These are phyloP conservation scores for Thumatha senex DNA, from an alignment of 2,888 invertebrate species.

Conservation along the genomic window DNA sequence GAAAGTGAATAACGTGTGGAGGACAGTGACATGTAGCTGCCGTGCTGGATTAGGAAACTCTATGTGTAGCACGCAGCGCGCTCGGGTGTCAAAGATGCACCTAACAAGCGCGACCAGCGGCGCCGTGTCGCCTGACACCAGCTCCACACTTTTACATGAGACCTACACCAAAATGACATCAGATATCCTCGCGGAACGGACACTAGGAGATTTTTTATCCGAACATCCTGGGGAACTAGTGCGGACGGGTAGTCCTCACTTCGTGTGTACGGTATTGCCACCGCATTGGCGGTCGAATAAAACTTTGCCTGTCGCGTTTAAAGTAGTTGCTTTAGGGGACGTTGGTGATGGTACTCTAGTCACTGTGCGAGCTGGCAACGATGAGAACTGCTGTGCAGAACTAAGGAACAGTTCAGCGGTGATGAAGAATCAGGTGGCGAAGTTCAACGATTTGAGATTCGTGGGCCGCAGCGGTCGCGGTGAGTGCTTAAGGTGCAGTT, in stretches of 20 bases:
- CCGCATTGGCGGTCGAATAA: slow-evolving; percentile 99
- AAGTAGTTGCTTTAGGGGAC: slow-evolving; percentile 97
- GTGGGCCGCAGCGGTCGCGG: slow-evolving; percentile 99
- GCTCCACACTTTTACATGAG: slow-evolving; percentile 89
- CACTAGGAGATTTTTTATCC: slow-evolving; percentile 92
- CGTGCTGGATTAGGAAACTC: slow-evolving; percentile 53
- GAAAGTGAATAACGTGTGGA: slow-evolving; percentile 50
- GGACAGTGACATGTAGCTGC: slow-evolving; percentile 66
- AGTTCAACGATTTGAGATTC: slow-evolving; percentile 99
- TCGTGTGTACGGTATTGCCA: slow-evolving; percentile 97
- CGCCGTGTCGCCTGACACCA: slow-evolving; percentile 88
- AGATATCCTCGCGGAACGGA: slow-evolving; percentile 94
- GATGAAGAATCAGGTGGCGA: slow-evolving; percentile 99
- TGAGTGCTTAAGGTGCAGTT: slow-evolving; percentile 86
- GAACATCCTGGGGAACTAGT: slow-evolving; percentile 97
- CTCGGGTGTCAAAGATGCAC: slow-evolving; percentile 81
- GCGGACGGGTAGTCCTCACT: slow-evolving; percentile 95
- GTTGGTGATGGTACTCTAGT: slow-evolving; percentile 98
- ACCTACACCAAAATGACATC: slow-evolving; percentile 95
- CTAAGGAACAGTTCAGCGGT: slow-evolving; percentile 96
- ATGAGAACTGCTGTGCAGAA: slow-evolving; percentile 98
- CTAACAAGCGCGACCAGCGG: slow-evolving; percentile 79
- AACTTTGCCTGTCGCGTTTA: slow-evolving; percentile 98
- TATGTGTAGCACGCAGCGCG: slow-evolving; percentile 81
- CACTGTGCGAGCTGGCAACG: slow-evolving; percentile 97